Evolutionary conservation across 37 sponge, comb jelly and placozoan species (phyloP).

Genomic region (Hormiphora californensis): DNA sequence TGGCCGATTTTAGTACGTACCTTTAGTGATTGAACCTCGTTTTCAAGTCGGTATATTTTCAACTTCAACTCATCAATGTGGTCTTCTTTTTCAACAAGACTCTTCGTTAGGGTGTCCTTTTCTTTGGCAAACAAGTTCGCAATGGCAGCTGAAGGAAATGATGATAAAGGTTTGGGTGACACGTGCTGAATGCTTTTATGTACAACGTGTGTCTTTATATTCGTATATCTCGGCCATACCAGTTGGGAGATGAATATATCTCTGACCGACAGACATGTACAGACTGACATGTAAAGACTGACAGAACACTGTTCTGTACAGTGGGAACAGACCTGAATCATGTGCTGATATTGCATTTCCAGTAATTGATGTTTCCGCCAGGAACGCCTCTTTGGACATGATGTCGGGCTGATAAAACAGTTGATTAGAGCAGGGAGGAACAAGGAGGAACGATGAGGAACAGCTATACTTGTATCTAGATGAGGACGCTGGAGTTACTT

Average conservation of each 20-base stretch:
- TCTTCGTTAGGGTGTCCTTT: background rate
- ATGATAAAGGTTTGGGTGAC: background rate
- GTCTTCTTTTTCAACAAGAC: background rate
- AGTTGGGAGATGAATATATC: too few species aligned
- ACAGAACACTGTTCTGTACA: background rate
- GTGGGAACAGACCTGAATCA: background rate
- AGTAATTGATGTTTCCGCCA: background rate
- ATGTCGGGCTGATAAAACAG: too few species aligned
- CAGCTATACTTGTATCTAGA: too few species aligned
- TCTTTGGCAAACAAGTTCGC: constrained; percentile 19
- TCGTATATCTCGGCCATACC: too few species aligned
- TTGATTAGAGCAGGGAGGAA: too few species aligned
- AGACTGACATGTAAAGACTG: background rate
- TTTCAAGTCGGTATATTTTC: background rate
- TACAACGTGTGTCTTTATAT: too few species aligned
- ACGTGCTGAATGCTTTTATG: too few species aligned
- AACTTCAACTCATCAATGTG: background rate
- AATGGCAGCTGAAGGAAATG: background rate
- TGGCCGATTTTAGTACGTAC: too few species aligned
- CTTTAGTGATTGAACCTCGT: background rate
- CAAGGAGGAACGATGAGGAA: too few species aligned
- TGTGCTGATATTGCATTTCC: background rate
- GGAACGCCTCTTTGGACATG: too few species aligned
- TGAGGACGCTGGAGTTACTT: too few species aligned
- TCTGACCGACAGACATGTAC: too few species aligned